Evolutionary conservation across 1,140 invertebrate species (phyloP).

Genomic region (Lepidurus apus): DNA sequence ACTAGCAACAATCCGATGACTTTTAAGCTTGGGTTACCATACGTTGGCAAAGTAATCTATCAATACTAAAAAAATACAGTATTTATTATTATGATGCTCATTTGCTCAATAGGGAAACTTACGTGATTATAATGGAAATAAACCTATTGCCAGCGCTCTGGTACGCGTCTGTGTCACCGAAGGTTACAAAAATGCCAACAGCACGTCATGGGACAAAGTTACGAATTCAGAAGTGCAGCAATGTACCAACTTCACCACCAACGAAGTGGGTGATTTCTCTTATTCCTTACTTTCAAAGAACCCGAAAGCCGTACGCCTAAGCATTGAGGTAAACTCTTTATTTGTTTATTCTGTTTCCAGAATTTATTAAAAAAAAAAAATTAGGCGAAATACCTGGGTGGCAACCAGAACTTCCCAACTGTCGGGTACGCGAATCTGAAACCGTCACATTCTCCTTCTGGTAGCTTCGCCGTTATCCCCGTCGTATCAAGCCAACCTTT

Average conservation of each 20-base stretch:
- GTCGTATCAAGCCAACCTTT: neutral
- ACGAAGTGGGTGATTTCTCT: slow-evolving; percentile 40
- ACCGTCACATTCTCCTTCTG: neutral
- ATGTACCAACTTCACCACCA: slow-evolving; percentile 33
- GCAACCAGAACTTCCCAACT: neutral
- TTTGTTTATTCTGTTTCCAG: neutral
- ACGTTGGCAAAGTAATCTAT: slow-evolving; percentile 53
- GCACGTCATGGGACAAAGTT: slow-evolving; percentile 36
- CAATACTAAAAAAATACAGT: neutral
- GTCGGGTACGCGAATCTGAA: neutral
- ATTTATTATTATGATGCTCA: neutral
- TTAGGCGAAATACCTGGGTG: neutral
- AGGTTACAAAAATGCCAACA: slow-evolving; percentile 30
- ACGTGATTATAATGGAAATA: slow-evolving; percentile 40
- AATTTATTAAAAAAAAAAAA: no score
- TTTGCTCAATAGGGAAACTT: neutral
- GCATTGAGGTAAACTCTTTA: slow-evolving; percentile 34
- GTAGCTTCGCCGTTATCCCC: neutral
- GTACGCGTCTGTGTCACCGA: slow-evolving; percentile 39
- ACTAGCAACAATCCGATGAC: slow-evolving; percentile 46
- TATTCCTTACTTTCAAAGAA: slow-evolving; percentile 37
- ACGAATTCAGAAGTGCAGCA: neutral
- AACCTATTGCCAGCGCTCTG: slow-evolving; percentile 40
- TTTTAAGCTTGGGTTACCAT: slow-evolving; percentile 59
- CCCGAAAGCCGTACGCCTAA: slow-evolving; percentile 30